Evolutionary conservation across 2,888 invertebrate genomes (phyloP), one percentile per base, ranked within the genome.

Genomic region (Cremastinae sp.): DNA sequence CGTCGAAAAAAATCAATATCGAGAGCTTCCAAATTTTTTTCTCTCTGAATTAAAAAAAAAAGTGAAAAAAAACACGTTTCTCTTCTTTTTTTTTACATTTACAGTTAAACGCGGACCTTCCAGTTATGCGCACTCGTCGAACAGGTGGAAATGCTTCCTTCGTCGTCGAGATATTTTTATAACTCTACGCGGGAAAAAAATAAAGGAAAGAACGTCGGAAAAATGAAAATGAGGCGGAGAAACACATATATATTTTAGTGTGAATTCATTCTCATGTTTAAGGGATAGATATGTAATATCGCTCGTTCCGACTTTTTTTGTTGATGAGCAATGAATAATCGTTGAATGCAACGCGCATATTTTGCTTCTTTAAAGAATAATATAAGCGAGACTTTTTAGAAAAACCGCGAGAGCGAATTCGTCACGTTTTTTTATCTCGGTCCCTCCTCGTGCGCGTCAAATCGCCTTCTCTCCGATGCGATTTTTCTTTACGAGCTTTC

Each of bases 361-460:
- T 9, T n/a, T 41, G 43, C 14, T 2, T 3, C 20, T 22, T 16
- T 14, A 28, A 10, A 28, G 2, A 59, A 22, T 72, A 56, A 68
- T 66, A 72, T 54, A 64, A 16, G 12, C 47, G 51, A 14, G 61
- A 53, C 20, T 38, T 49, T 28, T 7, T 18, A 10, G 41, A 36
- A 34, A 49, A 58, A 69, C 41, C 28, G 61, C 54, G 20, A 51
- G 22, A 65, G 65, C 59, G 8, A 53, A 75, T 62, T 62, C 66
- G 61, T 75, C 66, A 62, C 34, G 62, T 56, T 41, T 9, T 53
- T 9, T n/a, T 14, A 43, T 41, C 51, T 14, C 12, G 5, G 22
- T 20, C 22, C 12, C 53, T n/a, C 41, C 54, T 66, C 75, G 22
- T 14, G 59, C 53, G 53, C 36, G 51, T 34, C 20, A 18, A 9